Evolutionary conservation across 64 coral and sea anemone species (phyloP).

Genomic region (Pachyseris speciosa): DNA sequence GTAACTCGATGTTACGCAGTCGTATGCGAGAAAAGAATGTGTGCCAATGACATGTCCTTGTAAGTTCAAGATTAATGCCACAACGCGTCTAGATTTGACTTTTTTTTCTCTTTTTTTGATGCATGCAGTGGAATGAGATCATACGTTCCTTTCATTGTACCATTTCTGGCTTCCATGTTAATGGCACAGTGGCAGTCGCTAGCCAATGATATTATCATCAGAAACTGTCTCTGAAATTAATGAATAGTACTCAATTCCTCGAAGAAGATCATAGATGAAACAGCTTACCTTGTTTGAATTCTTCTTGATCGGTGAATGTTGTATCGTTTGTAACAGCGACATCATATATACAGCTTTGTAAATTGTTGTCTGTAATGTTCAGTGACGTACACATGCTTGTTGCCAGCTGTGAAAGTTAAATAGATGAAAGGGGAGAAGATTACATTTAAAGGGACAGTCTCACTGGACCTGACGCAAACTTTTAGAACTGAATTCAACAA

Average conservation of each 20-base stretch:
- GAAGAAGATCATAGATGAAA: not conserved
- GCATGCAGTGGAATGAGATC: not conserved
- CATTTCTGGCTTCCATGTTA: not conserved
- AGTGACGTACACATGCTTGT: slow-evolving; percentile 37
- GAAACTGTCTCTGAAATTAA: not conserved
- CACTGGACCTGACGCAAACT: not conserved
- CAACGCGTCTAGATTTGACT: not conserved
- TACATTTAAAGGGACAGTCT: not conserved
- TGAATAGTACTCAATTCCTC: not conserved
- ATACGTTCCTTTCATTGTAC: not conserved
- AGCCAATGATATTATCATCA: not conserved
- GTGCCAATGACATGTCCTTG: not conserved
- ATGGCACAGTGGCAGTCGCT: not conserved
- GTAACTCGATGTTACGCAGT: too few species aligned
- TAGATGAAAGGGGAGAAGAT: not conserved
- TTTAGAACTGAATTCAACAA: not conserved
- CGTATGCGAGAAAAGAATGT: not conserved
- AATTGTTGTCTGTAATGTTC: slow-evolving; percentile 1
- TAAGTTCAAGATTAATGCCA: not conserved
- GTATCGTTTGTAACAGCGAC: slow-evolving; percentile 50
- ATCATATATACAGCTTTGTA: slow-evolving; percentile 45
- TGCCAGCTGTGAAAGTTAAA: slow-evolving; percentile 4
- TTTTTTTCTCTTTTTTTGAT: too few species aligned
- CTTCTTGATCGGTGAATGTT: slow-evolving; percentile 50
- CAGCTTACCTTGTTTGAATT: slow-evolving; percentile 31